Percentiles rank a stretch among this genome's conserved stretches.
Evolutionary conservation across 2,888 invertebrate species (phyloP).

Genomic region (Ectemnius lituratus): DNA sequence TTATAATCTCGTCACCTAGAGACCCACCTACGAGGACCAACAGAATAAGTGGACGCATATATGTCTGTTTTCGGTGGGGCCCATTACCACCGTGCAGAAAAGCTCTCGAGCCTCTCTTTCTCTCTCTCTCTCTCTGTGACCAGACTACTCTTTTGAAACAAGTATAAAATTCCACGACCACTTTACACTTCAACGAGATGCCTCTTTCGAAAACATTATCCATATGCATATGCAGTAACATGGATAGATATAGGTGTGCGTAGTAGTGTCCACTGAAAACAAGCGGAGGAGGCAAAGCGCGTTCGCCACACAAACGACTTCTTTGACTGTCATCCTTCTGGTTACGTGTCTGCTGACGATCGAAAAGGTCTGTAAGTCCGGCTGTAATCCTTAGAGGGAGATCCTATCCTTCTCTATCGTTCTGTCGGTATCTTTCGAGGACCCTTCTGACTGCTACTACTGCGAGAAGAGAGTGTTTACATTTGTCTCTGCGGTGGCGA

Average conservation of each 20-base stretch:
- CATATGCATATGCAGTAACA: neutral
- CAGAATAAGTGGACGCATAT: neutral
- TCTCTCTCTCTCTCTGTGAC: too few relatives aligned
- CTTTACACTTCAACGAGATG: neutral
- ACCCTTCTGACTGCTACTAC: conserved; percentile 54
- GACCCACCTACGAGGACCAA: neutral
- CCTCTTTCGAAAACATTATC: neutral
- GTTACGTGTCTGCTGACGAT: neutral
- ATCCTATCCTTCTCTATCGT: conserved; percentile 1
- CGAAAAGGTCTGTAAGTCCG: neutral
- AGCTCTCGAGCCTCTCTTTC: too few relatives aligned
- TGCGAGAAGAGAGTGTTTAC: conserved; percentile 70
- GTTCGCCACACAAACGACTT: neutral
- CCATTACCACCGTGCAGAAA: too few relatives aligned
- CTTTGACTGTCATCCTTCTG: conserved; percentile 8
- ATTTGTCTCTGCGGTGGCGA: conserved; percentile 69
- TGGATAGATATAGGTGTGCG: neutral
- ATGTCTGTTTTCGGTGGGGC: too few relatives aligned
- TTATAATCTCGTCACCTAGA: conserved; percentile 7
- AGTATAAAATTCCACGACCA: conserved; percentile 2
- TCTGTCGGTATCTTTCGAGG: conserved; percentile 44
- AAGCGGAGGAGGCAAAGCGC: neutral
- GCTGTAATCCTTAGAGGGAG: conserved; percentile 52
- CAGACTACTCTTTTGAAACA: neutral
- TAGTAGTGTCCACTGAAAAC: conserved; percentile 1